A percentile compares a stretch with the other conserved stretches of the same genome.
These are phyloP conservation scores for Magallana ariakensis DNA, from an alignment of 1,140 invertebrate species.

Conservation along the genomic window DNA sequence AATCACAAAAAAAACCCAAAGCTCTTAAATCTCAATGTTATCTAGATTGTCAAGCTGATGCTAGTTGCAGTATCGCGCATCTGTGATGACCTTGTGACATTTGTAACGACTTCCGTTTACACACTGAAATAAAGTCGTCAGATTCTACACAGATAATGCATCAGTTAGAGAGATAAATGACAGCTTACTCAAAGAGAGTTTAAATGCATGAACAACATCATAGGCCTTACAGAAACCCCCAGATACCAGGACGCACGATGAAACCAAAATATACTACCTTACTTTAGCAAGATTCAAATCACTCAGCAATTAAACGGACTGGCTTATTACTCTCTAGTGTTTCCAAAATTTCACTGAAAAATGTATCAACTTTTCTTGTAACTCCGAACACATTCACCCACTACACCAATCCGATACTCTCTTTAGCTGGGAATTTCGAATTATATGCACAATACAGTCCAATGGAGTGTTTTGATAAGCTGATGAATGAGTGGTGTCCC, in stretches of 20 bases:
- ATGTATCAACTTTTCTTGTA: no score
- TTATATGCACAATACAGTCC: background rate
- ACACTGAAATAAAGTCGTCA: slow-evolving; percentile 13
- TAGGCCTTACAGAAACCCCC: no score
- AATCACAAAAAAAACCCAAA: background rate
- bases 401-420: background rate
- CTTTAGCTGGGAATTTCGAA: background rate
- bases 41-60: slow-evolving; percentile 23
- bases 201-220: background rate
- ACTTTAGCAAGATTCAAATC: no score
- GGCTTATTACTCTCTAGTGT: no score
- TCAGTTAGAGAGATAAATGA: background rate
- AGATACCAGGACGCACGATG: no score
- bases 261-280: no score
- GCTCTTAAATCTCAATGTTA: background rate
- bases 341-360: no score
- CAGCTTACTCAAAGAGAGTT: background rate
- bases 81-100: slow-evolving; percentile 33
- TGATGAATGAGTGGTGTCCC: slow-evolving; percentile 32
- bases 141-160: background rate
- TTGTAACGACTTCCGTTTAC: slow-evolving; percentile 24
- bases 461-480: background rate
- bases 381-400: no score
- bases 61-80: slow-evolving; percentile 10
- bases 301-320: no score